phyloP scores from a whole-genome alignment of 2,113 vertebrate genomes.

The Agapornis roseicollis region DNA sequence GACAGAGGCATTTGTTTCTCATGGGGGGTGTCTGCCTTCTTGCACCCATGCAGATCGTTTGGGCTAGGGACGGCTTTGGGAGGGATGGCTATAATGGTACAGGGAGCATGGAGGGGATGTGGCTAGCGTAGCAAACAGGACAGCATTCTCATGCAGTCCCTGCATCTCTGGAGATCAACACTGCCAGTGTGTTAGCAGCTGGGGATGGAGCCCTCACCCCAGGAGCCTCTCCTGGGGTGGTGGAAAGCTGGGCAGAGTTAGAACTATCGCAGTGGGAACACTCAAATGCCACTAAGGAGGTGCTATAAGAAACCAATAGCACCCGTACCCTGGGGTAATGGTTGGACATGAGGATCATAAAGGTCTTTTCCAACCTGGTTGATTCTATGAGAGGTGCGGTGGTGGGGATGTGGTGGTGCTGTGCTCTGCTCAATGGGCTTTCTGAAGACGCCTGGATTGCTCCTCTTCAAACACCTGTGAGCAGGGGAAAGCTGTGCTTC shows the following conservation, averaged over 20 bases:
- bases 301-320: background rate
- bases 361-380: background rate
- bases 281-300: background rate
- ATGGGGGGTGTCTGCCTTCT: background rate
- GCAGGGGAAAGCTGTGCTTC: background rate
- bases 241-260: background rate
- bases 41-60: background rate
- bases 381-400: background rate
- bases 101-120: too few species aligned
- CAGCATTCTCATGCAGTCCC: background rate
- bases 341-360: background rate
- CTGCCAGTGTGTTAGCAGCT: background rate
- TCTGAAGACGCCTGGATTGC: background rate
- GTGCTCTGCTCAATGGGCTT: background rate
- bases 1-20: background rate
- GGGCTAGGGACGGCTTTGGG: background rate
- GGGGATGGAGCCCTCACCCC: background rate
- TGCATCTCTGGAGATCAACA: background rate
- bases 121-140: background rate
- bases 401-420: background rate
- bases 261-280: accelerated
- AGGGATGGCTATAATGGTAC: background rate
- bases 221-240: background rate
- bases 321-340: background rate
- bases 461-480: background rate